Evolutionary conservation across 1,140 invertebrate species (phyloP), one percentile per base, ranked within the genome.

Genomic region (Scylla paramamosain): DNA sequence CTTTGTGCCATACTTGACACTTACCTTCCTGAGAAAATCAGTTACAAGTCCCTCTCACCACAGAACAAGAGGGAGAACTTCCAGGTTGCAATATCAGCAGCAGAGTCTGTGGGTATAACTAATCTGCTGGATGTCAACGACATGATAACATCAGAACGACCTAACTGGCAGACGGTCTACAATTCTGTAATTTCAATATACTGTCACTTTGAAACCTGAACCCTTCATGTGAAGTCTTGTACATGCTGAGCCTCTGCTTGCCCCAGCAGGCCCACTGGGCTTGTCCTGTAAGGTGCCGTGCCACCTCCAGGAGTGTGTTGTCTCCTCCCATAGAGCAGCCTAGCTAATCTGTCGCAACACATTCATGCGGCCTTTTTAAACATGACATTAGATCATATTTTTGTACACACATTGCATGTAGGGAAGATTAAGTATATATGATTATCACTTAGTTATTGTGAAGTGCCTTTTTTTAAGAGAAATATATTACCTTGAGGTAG

Each of bases 161-260:
- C 99, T 0, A 99, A 99, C 97, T 99, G 99, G 99, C 98, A 99
- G 97, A 98, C 98, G 96, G 98, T 99, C 7, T 99, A 99, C 98
- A 98, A 98, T 2, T 99, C 99, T 96, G 98, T 99, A 45, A 99
- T 98, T 88, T 98, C 98, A 95, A 99, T 99, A 96, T 99, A 99
- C 97, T 97, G 97, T 94, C 97, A 97, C 96, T 97, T 98, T 96
- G 97, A 97, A 96, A 97, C 96, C 29, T 97, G 91, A 96, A 93
- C 82, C 32, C 32, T 45, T 25, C 7, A 39, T 32, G 45, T 39
- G 28, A n/a, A 14, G 12, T 93, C 77, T 45, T 45, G 31, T 20
- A 67, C n/a, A 92, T 25, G 25, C 12, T 8, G 8, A 77, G 67
- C 67, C 67, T 90, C 28, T 90, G 28, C 88, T 90, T 90, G 48